Percentiles rank a stretch among this genome's conserved stretches.
phyloP scores from a whole-genome alignment of 2,113 vertebrate species.

The Sardina pilchardus region DNA sequence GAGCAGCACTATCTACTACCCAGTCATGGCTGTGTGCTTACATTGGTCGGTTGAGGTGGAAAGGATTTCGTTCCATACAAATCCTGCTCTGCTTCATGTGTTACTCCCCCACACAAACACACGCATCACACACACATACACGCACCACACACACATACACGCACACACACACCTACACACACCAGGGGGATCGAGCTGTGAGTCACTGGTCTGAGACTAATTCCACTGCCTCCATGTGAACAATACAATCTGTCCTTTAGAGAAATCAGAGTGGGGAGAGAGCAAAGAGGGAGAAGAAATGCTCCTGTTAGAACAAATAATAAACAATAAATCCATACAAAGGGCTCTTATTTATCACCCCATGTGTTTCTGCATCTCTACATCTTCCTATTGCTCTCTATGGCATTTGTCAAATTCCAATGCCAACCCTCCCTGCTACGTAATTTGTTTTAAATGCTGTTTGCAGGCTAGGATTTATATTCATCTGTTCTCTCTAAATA shows the following conservation, averaged over 20 bases:
- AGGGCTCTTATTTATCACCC: constrained; percentile 20
- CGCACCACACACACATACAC: constrained; percentile 30
- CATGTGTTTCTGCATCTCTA: not conserved
- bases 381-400: not conserved
- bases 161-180: constrained; percentile 15
- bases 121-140: not conserved
- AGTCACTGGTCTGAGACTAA: constrained; percentile 44
- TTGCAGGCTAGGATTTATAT: constrained; percentile 8
- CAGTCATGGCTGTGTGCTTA: not conserved
- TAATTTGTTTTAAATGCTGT: constrained; percentile 1
- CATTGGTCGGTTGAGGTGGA: not conserved
- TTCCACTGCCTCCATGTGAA: constrained; percentile 42
- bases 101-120: not conserved
- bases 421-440: not conserved
- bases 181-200: constrained; percentile 30
- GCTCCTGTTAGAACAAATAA: constrained; percentile 27
- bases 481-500: not conserved
- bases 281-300: not conserved
- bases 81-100: not conserved
- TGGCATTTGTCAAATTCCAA: not conserved
- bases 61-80: not conserved
- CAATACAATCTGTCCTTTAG: constrained; percentile 47
- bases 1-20: not conserved
- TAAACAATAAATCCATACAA: constrained; percentile 36
- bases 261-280: constrained; percentile 7